A percentile compares a stretch with the other conserved stretches of the same genome.
Evolutionary conservation across 1,140 invertebrate genomes (phyloP).

Genomic region (Drosophila asahinai): DNA sequence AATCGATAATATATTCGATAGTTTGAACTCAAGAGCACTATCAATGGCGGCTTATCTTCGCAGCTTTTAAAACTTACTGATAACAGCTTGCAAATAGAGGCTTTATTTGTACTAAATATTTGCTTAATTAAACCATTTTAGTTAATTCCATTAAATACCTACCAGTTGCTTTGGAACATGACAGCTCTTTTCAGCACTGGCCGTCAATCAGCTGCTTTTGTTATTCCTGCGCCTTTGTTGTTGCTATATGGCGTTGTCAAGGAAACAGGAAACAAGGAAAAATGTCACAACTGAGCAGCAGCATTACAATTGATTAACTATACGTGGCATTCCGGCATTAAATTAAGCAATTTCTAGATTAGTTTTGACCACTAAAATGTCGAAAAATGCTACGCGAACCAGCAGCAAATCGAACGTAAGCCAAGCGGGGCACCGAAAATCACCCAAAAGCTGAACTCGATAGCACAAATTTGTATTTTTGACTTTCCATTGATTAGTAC

Average conservation of each 20-base stretch:
- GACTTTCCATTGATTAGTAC: slow-evolving; percentile 48
- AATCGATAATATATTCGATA: neutral
- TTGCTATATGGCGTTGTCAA: slow-evolving; percentile 51
- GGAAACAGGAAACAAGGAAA: slow-evolving; percentile 48
- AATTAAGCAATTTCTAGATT: neutral
- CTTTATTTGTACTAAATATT: neutral
- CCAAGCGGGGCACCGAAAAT: slow-evolving; percentile 2
- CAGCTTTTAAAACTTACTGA: neutral
- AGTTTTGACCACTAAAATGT: slow-evolving; percentile 40
- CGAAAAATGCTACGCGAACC: slow-evolving; percentile 52
- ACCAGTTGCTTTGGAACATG: slow-evolving; percentile 20
- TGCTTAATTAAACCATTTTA: neutral
- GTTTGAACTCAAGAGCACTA: neutral
- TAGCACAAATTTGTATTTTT: slow-evolving; percentile 2
- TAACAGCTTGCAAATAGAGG: neutral
- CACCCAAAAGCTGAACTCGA: neutral
- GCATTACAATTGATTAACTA: slow-evolving; percentile 70
- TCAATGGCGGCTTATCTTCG: too few relatives aligned
- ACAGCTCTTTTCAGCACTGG: slow-evolving; percentile 23
- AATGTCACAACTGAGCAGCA: slow-evolving; percentile 61
- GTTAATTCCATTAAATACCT: neutral
- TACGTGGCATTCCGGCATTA: slow-evolving; percentile 21
- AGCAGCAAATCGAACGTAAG: slow-evolving; percentile 59
- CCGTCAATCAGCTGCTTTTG: slow-evolving; percentile 53
- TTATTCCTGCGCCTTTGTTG: slow-evolving; percentile 56